Evolutionary conservation across 2,797 vertebrate genomes (phyloP).

Genomic region (Mormyrops attenuatus): DNA sequence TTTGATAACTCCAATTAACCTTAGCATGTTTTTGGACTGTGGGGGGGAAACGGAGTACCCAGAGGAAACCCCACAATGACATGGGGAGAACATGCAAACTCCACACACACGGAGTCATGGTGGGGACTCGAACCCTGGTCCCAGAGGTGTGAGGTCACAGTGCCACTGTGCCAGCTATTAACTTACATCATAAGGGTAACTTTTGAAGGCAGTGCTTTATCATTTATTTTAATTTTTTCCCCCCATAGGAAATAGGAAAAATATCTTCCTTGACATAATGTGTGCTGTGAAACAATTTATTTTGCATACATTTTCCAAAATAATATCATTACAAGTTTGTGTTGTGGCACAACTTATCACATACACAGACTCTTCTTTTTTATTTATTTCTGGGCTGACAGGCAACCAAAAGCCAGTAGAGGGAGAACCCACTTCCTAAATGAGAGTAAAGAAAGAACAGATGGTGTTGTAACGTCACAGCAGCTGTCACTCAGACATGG

Average conservation of each 20-base stretch:
- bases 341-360: neutral
- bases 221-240: neutral
- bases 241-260: neutral
- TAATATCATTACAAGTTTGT: conserved; percentile 15
- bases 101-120: neutral
- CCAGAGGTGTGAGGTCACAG: neutral
- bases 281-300: conserved; percentile 5
- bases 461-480: neutral
- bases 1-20: neutral
- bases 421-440: conserved; percentile 53
- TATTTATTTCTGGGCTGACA: conserved; percentile 47
- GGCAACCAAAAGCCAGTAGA: conserved; percentile 57
- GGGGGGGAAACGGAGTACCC: no score
- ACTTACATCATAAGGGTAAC: neutral
- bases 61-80: no score
- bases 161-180: neutral
- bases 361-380: conserved; percentile 4
- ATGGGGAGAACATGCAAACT: neutral
- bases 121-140: neutral
- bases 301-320: conserved; percentile 21
- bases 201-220: neutral
- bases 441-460: conserved; percentile 2
- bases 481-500: neutral
- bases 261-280: neutral
- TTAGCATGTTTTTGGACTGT: neutral